A percentile compares a stretch with the other conserved stretches of the same genome.
These are phyloP conservation scores for Sinocyclocheilus anshuiensis DNA, from an alignment of 2,113 vertebrate genomes.

Conservation along the genomic window DNA sequence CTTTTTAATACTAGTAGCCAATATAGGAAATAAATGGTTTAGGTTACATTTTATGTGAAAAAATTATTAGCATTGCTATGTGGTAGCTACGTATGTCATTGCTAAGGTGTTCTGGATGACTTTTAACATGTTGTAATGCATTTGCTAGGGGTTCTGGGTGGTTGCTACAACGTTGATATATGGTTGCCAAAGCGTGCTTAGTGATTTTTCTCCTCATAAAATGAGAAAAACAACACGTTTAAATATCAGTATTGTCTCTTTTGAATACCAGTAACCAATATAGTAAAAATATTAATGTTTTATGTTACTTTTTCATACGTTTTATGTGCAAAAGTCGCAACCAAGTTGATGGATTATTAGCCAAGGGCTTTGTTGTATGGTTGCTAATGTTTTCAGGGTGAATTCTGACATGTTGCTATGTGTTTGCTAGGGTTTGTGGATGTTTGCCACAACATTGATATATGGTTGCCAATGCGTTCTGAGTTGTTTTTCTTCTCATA, in stretches of 20 bases:
- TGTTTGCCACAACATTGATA: neutral
- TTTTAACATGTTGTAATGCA: neutral
- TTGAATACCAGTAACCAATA: neutral
- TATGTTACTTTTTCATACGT: too few species aligned
- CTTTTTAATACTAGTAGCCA: neutral
- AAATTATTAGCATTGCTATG: too few species aligned
- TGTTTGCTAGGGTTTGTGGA: neutral
- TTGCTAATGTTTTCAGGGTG: too few species aligned
- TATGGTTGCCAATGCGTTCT: neutral
- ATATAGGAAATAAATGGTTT: neutral
- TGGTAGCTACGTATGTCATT: too few species aligned
- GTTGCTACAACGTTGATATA: neutral
- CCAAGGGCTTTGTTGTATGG: too few species aligned
- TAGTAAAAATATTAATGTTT: too few species aligned
- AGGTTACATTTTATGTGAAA: neutral
- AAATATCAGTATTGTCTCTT: neutral
- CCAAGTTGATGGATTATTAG: too few species aligned
- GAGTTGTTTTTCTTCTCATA: too few species aligned
- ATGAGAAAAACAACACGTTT: neutral
- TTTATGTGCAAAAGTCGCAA: too few species aligned
- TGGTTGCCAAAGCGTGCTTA: neutral
- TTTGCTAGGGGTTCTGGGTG: too few species aligned
- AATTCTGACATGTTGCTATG: too few species aligned
- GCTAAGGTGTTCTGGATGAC: too few species aligned
- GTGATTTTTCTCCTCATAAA: neutral